Evolutionary conservation across 2,888 invertebrate genomes (phyloP), one percentile per base, ranked within the genome.

Genomic region (Drosophila lacicola): DNA sequence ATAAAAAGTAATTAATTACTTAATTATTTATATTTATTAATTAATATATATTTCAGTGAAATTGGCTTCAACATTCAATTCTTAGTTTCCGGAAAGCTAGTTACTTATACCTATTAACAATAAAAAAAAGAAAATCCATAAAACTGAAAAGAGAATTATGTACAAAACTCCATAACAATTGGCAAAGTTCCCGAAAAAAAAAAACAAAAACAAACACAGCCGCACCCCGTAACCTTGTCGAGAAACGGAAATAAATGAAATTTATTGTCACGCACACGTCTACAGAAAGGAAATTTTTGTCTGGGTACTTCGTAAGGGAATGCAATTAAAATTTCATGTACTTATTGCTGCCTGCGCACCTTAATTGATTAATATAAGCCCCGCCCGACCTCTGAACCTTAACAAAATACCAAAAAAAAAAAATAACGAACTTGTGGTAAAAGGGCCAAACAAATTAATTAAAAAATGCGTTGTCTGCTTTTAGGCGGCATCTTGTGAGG

Each of bases 251-350:
- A 68, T 75, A 57, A 75, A 72, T 51, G 72, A 64, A 72, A 44
- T 75, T 75, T 72, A 75, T 75, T 75, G 75, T 75, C 75, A 75
- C 75, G 75, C 75, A 75, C 75, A 61, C 63, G 68, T 61, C 68
- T 46, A 49, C 45, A 5, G 2, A 41, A 46, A 47, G 42, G 36
- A 54, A 50, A 42, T 41, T 62, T 47, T 49, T 65, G 76, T 65
- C 65, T 75, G 76, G 37, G 34, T 45, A 46, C 60, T 60, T 54
- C 39, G 41, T 50, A 57, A 37, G 61, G 65, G 66, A 71, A 78
- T 68, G 69, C 70, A 80, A 73, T 81, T 69, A 78, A 83, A 83
- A 71, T 78, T 82, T 73, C 60, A 80, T 80, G 74, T 77, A 77
- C 60, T 66, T 66, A 56, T 63, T 51, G 65, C 62, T 56, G 37